phyloP scores from a whole-genome alignment of 53 echinoderm and acorn worm genomes.

The Echinometra lucunter region DNA sequence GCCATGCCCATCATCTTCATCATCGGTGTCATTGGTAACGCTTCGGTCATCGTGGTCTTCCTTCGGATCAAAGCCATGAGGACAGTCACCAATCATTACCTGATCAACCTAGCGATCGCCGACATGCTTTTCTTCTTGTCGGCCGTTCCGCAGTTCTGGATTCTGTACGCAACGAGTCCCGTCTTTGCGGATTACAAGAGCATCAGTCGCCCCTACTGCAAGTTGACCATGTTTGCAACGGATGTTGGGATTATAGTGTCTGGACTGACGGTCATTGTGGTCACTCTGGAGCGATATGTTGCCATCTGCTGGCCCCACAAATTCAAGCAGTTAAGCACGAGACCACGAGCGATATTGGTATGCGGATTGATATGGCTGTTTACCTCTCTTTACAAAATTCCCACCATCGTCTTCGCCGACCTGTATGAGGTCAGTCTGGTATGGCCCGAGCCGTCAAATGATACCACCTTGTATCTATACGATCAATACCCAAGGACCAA shows the following conservation, averaged over 20 bases:
- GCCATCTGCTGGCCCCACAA: conserved; percentile 97
- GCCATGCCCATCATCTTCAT: conserved; percentile 94
- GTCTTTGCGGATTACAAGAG: conserved; percentile 72
- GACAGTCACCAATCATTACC: conserved; percentile 94
- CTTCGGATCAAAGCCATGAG: conserved; percentile 84
- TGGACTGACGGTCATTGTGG: conserved; percentile 89
- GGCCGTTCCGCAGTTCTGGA: conserved; percentile 92
- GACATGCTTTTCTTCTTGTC: conserved; percentile 86
- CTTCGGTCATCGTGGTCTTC: conserved; percentile 89
- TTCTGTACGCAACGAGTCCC: conserved; percentile 84
- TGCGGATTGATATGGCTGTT: conserved; percentile 86
- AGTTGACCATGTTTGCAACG: conserved; percentile 73
- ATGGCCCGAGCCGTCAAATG: conserved; percentile 70
- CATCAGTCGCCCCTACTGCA: conserved; percentile 73
- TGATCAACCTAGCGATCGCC: conserved; percentile 90
- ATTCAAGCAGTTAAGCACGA: conserved; percentile 93
- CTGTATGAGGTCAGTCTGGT: conserved; percentile 65
- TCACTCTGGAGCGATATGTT: conserved; percentile 93
- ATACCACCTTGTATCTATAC: conserved; percentile 20
- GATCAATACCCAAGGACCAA: conserved; percentile 69
- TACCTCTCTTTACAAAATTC: conserved; percentile 89
- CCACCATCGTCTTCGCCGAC: conserved; percentile 81
- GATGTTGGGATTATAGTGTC: conserved; percentile 89
- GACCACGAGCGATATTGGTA: conserved; percentile 84
- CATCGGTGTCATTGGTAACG: conserved; percentile 94